Conservation (phyloP, 2,113 vertebrate species). For the Puntigrus tetrazona region DNA sequence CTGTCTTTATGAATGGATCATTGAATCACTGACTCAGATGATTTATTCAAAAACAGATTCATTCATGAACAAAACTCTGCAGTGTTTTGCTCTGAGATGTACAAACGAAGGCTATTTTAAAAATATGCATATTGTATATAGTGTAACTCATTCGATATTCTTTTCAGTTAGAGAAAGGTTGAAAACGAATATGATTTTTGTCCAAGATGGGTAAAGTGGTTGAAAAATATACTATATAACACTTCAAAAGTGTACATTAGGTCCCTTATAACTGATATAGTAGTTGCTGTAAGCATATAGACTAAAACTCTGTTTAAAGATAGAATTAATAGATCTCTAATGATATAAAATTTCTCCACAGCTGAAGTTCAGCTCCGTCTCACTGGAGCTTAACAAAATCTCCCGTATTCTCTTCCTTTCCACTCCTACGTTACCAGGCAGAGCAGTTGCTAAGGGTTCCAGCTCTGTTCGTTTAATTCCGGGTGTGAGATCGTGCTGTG, state of each 20-base stretch:
- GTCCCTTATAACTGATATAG: not conserved
- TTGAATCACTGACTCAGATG: not conserved
- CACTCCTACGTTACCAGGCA: constrained; percentile 6
- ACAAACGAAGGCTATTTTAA: no score
- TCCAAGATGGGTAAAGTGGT: not conserved
- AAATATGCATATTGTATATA: not conserved
- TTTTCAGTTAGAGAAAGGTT: not conserved
- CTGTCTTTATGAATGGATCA: no score
- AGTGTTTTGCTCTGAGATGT: no score
- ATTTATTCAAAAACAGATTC: not conserved
- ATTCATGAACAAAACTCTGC: not conserved
- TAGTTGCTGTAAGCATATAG: not conserved
- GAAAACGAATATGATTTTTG: not conserved
- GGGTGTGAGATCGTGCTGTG: constrained; percentile 34
- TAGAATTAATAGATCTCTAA: not conserved
- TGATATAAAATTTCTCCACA: not conserved
- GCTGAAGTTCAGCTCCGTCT: not conserved
- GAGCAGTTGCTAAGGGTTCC: constrained; percentile 34
- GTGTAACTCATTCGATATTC: not conserved
- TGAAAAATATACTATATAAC: not conserved
- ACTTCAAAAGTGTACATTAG: not conserved
- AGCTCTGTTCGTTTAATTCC: constrained; percentile 35
- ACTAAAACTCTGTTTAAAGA: not conserved
- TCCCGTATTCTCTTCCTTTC: not conserved
- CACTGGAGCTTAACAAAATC: not conserved